Conservation (phyloP, 2,113 vertebrate genomes). For the Phalacrocorax pelagicus region DNA sequence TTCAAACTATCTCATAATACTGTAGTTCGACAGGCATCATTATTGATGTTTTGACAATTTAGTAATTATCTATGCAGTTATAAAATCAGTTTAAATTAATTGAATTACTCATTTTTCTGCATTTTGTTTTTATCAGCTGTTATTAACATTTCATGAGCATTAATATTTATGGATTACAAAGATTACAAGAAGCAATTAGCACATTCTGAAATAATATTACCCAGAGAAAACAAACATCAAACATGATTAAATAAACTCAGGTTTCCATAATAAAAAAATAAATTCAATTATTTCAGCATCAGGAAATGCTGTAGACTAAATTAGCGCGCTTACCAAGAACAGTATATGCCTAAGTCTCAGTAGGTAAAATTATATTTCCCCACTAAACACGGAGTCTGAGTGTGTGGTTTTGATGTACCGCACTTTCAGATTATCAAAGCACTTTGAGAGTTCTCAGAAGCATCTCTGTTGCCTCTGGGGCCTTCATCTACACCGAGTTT, state of each 20-base stretch:
- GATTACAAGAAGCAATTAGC: conserved; percentile 50
- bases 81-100: conserved; percentile 42
- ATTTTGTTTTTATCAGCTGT: background rate
- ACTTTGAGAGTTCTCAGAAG: background rate
- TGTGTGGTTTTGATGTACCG: background rate
- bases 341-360: background rate
- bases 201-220: conserved; percentile 6
- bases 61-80: conserved; percentile 1
- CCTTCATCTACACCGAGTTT: background rate
- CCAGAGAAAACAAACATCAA: conserved; percentile 6
- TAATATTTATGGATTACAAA: conserved; percentile 49
- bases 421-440: background rate
- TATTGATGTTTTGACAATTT: conserved; percentile 44
- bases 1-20: background rate
- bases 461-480: background rate
- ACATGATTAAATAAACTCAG: background rate
- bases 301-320: background rate
- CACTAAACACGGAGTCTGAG: background rate
- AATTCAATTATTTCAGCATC: background rate
- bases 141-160: conserved; percentile 4
- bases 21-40: background rate
- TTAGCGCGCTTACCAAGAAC: background rate
- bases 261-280: background rate
- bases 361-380: background rate
- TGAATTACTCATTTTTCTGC: conserved; percentile 20